Conservation (phyloP, 2,888 invertebrate genomes). For the Xanthostigma xanthostigma region DNA sequence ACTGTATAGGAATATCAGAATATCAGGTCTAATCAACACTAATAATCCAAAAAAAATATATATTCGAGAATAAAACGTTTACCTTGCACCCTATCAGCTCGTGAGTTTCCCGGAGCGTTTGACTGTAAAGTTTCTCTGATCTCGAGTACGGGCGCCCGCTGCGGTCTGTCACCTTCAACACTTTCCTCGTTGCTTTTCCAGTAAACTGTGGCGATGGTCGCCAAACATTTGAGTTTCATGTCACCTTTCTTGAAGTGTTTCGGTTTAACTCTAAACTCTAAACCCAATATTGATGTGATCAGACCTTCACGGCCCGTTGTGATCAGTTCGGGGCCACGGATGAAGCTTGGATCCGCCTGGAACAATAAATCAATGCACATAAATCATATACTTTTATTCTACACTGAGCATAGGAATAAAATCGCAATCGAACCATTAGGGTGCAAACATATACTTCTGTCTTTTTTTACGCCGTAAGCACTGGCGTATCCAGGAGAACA, state of each 20-base stretch:
- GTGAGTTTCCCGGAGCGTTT: conserved; percentile 36
- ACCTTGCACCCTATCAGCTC: conserved; percentile 64
- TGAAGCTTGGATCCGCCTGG: background rate
- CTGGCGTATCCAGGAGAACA: too few relatives aligned
- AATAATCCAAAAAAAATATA: too few relatives aligned
- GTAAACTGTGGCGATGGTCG: conserved; percentile 74
- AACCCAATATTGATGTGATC: conserved; percentile 59
- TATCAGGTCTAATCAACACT: too few relatives aligned
- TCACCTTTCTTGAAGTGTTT: conserved; percentile 74
- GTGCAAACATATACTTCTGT: too few relatives aligned
- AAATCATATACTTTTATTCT: too few relatives aligned
- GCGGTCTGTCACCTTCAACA: conserved; percentile 61
- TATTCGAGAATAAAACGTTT: conserved; percentile 10
- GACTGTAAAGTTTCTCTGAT: conserved; percentile 51
- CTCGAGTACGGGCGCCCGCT: conserved; percentile 59
- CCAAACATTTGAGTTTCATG: conserved; percentile 78
- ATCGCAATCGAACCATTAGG: too few relatives aligned
- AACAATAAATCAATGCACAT: background rate
- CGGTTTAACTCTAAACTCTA: conserved; percentile 66
- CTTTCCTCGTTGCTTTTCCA: conserved; percentile 80
- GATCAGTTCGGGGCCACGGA: conserved; percentile 31
- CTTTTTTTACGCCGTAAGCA: too few relatives aligned
- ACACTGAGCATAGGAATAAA: too few relatives aligned
- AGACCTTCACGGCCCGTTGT: conserved; percentile 46
- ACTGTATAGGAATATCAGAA: too few relatives aligned